Conservation (phyloP, 2,113 vertebrate genomes). For the Alligator sinensis region DNA sequence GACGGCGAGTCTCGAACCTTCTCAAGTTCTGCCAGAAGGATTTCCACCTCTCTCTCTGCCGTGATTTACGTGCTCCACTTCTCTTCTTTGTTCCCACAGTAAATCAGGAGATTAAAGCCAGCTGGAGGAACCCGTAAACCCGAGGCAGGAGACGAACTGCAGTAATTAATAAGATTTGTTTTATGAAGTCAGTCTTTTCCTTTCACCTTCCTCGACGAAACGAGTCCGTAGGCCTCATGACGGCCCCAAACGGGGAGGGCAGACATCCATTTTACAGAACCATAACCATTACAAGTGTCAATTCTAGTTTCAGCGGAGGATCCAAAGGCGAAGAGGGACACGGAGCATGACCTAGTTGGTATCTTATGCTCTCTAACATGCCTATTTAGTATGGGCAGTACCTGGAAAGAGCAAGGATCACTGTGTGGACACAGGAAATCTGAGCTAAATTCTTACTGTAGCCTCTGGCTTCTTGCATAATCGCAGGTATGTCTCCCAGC, state of each 20-base stretch:
- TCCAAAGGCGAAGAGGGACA: not conserved
- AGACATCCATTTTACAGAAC: constrained; percentile 6
- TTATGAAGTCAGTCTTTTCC: constrained; percentile 30
- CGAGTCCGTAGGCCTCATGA: not conserved
- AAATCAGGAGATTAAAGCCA: constrained; percentile 61
- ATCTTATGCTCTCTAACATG: fast-evolving
- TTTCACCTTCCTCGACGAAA: constrained; percentile 47
- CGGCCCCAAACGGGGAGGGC: not conserved
- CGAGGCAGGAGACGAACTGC: constrained; percentile 44
- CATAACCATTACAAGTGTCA: not conserved
- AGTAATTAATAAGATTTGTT: constrained; percentile 54
- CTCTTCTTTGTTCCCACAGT: constrained; percentile 46
- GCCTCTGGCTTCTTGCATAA: not conserved
- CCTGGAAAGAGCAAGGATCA: fast-evolving
- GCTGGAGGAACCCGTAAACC: constrained; percentile 56
- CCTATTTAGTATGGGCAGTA: not conserved
- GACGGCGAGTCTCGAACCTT: not conserved
- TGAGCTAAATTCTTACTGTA: not conserved
- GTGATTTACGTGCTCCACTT: constrained; percentile 30
- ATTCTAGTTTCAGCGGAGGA: not conserved
- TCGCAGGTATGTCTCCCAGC: not conserved
- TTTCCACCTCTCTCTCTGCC: constrained; percentile 50
- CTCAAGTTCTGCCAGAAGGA: constrained; percentile 17
- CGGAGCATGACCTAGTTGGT: not conserved
- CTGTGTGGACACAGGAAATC: fast-evolving